phyloP scores from a whole-genome alignment of 64 coral and sea anemone genomes.

The Montipora sp. region DNA sequence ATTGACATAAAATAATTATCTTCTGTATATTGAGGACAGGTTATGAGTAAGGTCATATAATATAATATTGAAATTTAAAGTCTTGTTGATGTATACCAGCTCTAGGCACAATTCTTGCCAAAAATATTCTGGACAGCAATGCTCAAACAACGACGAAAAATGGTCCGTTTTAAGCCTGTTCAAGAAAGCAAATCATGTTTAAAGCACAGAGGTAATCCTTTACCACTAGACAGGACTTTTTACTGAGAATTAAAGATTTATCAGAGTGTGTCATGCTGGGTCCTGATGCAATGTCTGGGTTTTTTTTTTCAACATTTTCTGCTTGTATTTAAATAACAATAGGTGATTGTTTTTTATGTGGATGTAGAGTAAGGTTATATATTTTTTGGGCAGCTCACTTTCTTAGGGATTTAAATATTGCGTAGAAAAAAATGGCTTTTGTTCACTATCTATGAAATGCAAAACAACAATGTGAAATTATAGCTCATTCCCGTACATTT shows the following conservation, averaged over 20 bases:
- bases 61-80: neutral
- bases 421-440: neutral
- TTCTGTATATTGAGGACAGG: conserved; percentile 1
- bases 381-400: no score
- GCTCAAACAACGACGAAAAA: conserved; percentile 6
- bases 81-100: neutral
- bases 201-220: conserved; percentile 15
- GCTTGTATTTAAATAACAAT: neutral
- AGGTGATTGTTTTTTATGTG: neutral
- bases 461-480: neutral
- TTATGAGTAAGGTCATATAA: neutral
- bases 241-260: neutral
- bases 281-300: neutral
- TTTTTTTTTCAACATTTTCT: neutral
- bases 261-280: neutral
- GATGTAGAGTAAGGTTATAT: no score
- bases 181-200: neutral
- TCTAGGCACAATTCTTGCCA: neutral
- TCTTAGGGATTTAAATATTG: no score
- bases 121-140: conserved; percentile 15
- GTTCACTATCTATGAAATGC: no score
- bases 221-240: neutral
- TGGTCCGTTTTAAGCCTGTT: conserved; percentile 44
- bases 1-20: conserved; percentile 44
- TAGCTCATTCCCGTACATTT: neutral